Evolutionary conservation across 2,888 invertebrate genomes (phyloP).

Genomic region (Drosophila pseudotakahashii): DNA sequence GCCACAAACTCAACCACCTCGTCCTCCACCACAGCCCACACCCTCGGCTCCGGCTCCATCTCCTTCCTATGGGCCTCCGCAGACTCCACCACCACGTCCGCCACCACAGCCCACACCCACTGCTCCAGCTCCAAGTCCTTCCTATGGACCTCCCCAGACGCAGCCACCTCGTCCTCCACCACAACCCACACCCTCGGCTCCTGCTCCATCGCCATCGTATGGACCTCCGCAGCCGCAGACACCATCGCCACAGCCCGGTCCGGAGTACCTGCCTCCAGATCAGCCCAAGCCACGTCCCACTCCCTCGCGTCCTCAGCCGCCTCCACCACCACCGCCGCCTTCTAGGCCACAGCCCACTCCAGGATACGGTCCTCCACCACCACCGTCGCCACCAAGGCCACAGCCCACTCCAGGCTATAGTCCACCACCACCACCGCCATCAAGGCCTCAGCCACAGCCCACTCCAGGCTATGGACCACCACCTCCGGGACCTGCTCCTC

Average conservation of each 20-base stretch:
- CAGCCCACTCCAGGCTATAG: background rate
- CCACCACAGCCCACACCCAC: slow-evolving; percentile 24
- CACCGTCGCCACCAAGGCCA: slow-evolving; percentile 20
- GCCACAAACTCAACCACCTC: slow-evolving; percentile 61
- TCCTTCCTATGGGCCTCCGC: slow-evolving; percentile 32
- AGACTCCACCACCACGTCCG: slow-evolving; percentile 18
- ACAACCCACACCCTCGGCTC: slow-evolving; percentile 41
- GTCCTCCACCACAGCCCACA: slow-evolving; percentile 51
- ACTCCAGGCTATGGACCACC: slow-evolving; percentile 26
- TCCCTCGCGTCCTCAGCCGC: slow-evolving; percentile 30
- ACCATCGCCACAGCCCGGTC: slow-evolving; percentile 38
- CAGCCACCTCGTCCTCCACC: slow-evolving; percentile 49
- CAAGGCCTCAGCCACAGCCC: slow-evolving; percentile 40
- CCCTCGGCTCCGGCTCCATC: slow-evolving; percentile 11
- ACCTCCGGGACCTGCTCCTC: background rate
- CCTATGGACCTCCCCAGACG: slow-evolving; percentile 27
- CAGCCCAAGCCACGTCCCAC: slow-evolving; percentile 43
- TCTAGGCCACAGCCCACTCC: slow-evolving; percentile 4
- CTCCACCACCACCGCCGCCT: slow-evolving; percentile 11
- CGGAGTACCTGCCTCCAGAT: slow-evolving; percentile 45
- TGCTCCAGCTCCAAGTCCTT: slow-evolving; percentile 1
- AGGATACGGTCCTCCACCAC: slow-evolving; percentile 10
- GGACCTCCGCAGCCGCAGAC: slow-evolving; percentile 53
- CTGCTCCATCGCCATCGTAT: slow-evolving; percentile 52
- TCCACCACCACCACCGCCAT: slow-evolving; percentile 8